These are phyloP conservation scores for Geotrupes spiniger DNA, from an alignment of 2,888 invertebrate genomes.

Conservation along the genomic window DNA sequence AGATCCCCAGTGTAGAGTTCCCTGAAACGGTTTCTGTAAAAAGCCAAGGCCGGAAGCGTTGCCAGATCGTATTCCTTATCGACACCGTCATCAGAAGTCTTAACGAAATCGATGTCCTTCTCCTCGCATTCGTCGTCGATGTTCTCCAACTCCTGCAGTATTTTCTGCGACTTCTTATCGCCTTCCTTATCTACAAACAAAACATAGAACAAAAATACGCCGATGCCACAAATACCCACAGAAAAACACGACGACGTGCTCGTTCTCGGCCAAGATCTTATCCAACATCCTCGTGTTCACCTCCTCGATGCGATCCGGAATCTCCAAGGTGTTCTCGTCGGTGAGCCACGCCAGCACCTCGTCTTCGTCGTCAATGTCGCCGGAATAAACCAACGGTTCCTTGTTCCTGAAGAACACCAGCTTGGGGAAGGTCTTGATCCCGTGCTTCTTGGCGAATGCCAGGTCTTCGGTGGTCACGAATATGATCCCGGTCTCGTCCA, in stretches of 20 bases:
- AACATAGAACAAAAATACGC: no score
- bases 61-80: conserved; percentile 85
- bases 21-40: conserved; percentile 84
- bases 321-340: conserved; percentile 85
- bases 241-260: conserved; percentile 89
- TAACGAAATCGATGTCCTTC: conserved; percentile 86
- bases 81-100: conserved; percentile 85
- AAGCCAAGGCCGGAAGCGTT: conserved; percentile 77
- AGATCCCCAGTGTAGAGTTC: conserved; percentile 86
- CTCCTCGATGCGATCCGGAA: conserved; percentile 91
- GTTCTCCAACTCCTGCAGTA: conserved; percentile 84
- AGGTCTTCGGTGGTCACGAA: conserved; percentile 91
- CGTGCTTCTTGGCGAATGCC: conserved; percentile 75
- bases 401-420: conserved; percentile 89
- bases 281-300: conserved; percentile 88
- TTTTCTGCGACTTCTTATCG: conserved; percentile 85
- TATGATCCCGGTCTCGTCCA: conserved; percentile 89
- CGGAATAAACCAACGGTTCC: conserved; percentile 77
- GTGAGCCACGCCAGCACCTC: conserved; percentile 89
- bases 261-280: conserved; percentile 82
- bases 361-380: conserved; percentile 87
- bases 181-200: conserved; percentile 72
- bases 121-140: conserved; percentile 93
- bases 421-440: conserved; percentile 80
- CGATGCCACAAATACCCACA: conserved; percentile 69